Evolutionary conservation across 2,888 invertebrate species (phyloP), one percentile per base, ranked within the genome.

Genomic region (Lithophane semibrunnea): DNA sequence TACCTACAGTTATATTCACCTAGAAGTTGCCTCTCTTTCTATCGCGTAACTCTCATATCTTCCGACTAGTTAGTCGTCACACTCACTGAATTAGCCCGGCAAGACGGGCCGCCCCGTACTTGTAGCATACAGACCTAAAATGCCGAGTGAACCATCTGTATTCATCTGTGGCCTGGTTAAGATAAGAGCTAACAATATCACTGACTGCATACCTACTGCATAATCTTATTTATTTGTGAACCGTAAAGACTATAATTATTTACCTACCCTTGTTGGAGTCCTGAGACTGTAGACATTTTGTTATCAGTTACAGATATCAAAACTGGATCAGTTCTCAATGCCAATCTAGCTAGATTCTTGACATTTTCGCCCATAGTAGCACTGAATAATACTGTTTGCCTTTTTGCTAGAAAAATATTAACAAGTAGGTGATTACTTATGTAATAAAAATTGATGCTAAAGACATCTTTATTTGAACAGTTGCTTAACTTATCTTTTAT

Each of bases 361-460:
- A 98, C 99, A 95, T 98, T 99, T 79, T 98, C 97, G 37, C 99
- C 99, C 91, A 99, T 98, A n/a, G 99, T 99, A n/a, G 99, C 99
- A 92, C 99, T 99, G 94, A 99, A 99, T 79, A 99, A 94, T 98
- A 99, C 98, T 0, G 99, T 99, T 96, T 99, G 99, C 74, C 99
- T 97, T 70, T 98, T 97, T 95, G 98, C 99, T 99, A 92, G 63
- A 97, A 97, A 73, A 84, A 89, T 18, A 69, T 54, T 61, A 69
- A 74, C n/a, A 52, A 56, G 7, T 67, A 56, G 10, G 13, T n/a
- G 44, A 3, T 8, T 21, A 44, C 5, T 1, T 29, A 37, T 37
- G 2, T n/a, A n/a, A 2, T 67, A 49, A 63, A 66, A 73, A 56
- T 7, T 37, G 1, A 18, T 47, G 16, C 7, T 24, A 24, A 56